Evolutionary conservation across 1,140 invertebrate species (phyloP).

Genomic region (Ceratina japonica): DNA sequence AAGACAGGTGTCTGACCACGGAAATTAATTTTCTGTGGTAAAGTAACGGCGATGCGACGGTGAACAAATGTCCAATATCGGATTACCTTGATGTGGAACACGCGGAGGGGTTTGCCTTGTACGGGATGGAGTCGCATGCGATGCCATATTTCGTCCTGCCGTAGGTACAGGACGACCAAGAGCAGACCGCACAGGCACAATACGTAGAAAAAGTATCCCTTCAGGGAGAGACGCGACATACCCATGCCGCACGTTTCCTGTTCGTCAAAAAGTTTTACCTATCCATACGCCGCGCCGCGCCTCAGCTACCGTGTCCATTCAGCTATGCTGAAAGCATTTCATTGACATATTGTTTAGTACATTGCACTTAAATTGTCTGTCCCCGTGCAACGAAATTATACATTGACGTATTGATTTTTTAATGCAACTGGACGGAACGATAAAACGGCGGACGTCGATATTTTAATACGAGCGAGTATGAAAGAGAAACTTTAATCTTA

Average conservation of each 20-base stretch:
- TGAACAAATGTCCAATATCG: neutral
- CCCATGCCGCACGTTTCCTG: slow-evolving; percentile 73
- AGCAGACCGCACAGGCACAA: slow-evolving; percentile 76
- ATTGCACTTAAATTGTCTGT: too few species aligned
- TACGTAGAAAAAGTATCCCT: slow-evolving; percentile 79
- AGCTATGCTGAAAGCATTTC: slow-evolving; percentile 43
- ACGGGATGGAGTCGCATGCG: slow-evolving; percentile 66
- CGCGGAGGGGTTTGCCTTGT: slow-evolving; percentile 60
- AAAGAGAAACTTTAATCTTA: too few species aligned
- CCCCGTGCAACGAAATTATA: too few species aligned
- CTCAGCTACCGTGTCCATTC: slow-evolving; percentile 55
- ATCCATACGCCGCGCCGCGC: slow-evolving; percentile 41
- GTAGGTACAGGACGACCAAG: slow-evolving; percentile 77
- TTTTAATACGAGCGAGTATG: too few species aligned
- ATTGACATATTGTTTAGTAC: too few species aligned
- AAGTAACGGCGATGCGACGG: too few species aligned
- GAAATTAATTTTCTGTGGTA: too few species aligned
- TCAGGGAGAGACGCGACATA: slow-evolving; percentile 78
- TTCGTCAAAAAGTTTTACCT: slow-evolving; percentile 46
- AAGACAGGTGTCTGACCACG: too few species aligned
- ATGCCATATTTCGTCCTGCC: slow-evolving; percentile 77
- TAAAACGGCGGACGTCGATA: too few species aligned
- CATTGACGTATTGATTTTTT: too few species aligned
- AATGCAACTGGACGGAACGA: too few species aligned
- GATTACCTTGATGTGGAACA: slow-evolving; percentile 67